phyloP scores from a whole-genome alignment of 2,888 invertebrate species.

The Pecten maximus region DNA sequence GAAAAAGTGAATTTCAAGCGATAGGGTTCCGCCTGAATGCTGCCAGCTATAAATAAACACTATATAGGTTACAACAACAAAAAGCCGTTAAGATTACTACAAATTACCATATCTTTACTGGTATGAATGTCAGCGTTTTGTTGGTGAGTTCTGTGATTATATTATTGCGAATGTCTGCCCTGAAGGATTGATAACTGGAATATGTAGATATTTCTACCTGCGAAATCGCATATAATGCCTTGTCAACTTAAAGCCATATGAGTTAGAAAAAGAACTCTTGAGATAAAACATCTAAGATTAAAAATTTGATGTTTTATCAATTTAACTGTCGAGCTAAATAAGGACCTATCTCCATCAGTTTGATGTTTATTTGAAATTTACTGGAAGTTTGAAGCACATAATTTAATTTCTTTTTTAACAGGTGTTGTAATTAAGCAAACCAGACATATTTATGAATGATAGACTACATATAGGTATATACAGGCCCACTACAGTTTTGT shows the following conservation, averaged over 20 bases:
- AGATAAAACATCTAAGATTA: not conserved
- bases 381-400: not conserved
- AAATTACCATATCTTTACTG: conserved; percentile 29
- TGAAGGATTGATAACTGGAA: conserved; percentile 1
- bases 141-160: not conserved
- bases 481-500: not conserved
- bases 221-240: not conserved
- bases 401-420: not conserved
- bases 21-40: not conserved
- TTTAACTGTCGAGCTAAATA: not conserved
- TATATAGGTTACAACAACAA: conserved; percentile 1
- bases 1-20: not conserved
- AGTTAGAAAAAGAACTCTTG: not conserved
- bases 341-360: not conserved
- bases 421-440: not conserved
- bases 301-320: not conserved
- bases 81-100: not conserved
- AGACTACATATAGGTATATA: not conserved
- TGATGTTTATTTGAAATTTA: not conserved
- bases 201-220: conserved; percentile 28
- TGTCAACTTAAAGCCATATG: not conserved
- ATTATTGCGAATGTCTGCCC: conserved; percentile 8
- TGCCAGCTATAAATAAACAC: not conserved
- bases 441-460: not conserved
- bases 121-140: not conserved